Base-by-base conservation (phyloP, 1,140 invertebrate genomes). In the Chelonus insularis region DNA sequence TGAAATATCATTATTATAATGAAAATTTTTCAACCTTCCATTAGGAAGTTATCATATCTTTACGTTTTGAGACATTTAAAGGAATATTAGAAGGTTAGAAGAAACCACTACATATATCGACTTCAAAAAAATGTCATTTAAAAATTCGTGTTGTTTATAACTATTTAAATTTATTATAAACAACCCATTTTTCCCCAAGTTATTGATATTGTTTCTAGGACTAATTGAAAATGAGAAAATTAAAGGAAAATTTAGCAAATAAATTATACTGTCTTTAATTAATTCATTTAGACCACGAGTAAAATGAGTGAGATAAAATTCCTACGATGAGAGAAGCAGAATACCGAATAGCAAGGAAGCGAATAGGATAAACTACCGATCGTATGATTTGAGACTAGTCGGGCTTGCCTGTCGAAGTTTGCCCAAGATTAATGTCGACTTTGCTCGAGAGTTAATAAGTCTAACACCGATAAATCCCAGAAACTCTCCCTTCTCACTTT, bases 381-480 rank as follows among this genome's bases (percentile, higher is more conserved):
- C 41, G 51, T 18, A 29, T 8, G 52, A 36, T 23, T 20, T 7
- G 18, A 25, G n/a, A 23, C 45, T 23, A 21, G 45, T 18, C n/a
- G 20, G 21, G 12, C 41, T 63, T 34, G 39, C 25, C 48, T 51
- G 48, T 57, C 58, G 55, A 62, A 70, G 68, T 71, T 70, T 58
- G 52, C 61, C 60, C 63, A 63, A 68, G 63, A 65, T 71, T 71
- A 71, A 71, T 73, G 72, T 75, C 67, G 71, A 72, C 68, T 73
- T 71, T 63, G 65, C 68, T 72, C 60, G 58, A 62, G 67, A 75
- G 71, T 73, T 75, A 75, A 73, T 75, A 75, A 73, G 70, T 72
- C 71, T 69, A 69, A 67, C 68, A 67, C 64, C 57, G 66, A 68
- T 73, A 73, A 73, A 73, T 75, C 71, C 71, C 62, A 64, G 68